Conservation (phyloP, 37 sponge, comb jelly and placozoan species). For the Tethya wilhelma region DNA sequence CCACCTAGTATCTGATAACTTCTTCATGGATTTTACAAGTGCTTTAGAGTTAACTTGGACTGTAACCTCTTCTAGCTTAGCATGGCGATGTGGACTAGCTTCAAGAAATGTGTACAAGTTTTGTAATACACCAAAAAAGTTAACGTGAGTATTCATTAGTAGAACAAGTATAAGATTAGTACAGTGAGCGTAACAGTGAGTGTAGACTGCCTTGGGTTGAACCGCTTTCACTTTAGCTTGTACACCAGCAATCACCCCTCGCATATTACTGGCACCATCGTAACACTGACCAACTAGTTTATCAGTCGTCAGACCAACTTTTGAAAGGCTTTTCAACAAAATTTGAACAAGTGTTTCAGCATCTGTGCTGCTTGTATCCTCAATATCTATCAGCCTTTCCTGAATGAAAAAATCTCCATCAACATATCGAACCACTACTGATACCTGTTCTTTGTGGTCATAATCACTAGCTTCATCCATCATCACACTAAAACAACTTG, state of each 20-base stretch:
- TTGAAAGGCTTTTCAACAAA: slow-evolving; percentile 12
- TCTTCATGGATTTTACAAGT: slow-evolving; percentile 22
- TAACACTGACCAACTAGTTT: slow-evolving; percentile 33
- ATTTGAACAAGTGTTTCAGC: slow-evolving; percentile 31
- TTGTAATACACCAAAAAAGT: slow-evolving; percentile 28
- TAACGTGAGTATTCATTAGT: slow-evolving; percentile 16
- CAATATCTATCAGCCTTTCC: slow-evolving; percentile 11
- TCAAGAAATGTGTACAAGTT: slow-evolving; percentile 26
- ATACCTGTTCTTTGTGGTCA: slow-evolving; percentile 22
- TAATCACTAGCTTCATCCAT: slow-evolving; percentile 31
- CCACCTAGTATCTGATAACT: slow-evolving; percentile 32
- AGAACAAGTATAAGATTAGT: slow-evolving; percentile 14
- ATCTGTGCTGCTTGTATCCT: slow-evolving; percentile 19
- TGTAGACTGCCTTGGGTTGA: slow-evolving; percentile 18
- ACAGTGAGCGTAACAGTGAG: slow-evolving; percentile 41
- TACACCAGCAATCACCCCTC: slow-evolving; percentile 21
- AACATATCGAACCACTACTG: slow-evolving; percentile 23
- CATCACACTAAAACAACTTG: slow-evolving; percentile 30
- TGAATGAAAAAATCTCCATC: slow-evolving; percentile 10
- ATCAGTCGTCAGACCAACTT: slow-evolving; percentile 10
- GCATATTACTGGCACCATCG: slow-evolving; percentile 38
- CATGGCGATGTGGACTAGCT: slow-evolving; percentile 35
- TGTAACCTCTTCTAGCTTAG: slow-evolving; percentile 16
- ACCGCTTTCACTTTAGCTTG: slow-evolving; percentile 32
- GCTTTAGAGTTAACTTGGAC: slow-evolving; percentile 20